phyloP scores from a whole-genome alignment of 1,140 invertebrate genomes.

The Drosophila bocki region DNA sequence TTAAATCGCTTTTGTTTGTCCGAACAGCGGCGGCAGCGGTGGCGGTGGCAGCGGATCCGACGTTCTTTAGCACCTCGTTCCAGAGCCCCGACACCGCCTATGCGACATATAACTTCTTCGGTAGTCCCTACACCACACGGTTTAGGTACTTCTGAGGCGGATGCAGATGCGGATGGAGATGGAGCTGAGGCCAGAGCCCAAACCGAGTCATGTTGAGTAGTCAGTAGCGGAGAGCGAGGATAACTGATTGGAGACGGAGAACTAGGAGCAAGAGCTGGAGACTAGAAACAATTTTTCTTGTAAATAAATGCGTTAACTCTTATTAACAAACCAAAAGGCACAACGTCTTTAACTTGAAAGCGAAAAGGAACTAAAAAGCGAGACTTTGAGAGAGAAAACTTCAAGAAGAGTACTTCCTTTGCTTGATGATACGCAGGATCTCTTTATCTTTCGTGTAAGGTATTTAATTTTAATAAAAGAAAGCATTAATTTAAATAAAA shows the following conservation, averaged over 20 bases:
- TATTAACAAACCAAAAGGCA: conserved; percentile 49
- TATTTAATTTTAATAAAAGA: background rate
- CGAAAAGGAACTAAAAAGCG: background rate
- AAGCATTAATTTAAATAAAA: background rate
- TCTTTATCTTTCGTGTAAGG: conserved; percentile 1
- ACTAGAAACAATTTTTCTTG: conserved; percentile 64
- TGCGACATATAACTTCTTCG: conserved; percentile 71
- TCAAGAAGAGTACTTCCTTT: background rate
- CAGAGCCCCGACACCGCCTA: conserved; percentile 74
- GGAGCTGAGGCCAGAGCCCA: conserved; percentile 26
- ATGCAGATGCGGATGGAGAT: conserved; percentile 1
- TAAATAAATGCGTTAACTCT: conserved; percentile 78
- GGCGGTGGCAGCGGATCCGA: conserved; percentile 58
- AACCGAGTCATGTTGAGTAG: conserved; percentile 50
- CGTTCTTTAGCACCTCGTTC: conserved; percentile 70
- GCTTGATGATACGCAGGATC: conserved; percentile 3
- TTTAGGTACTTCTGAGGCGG: conserved; percentile 68
- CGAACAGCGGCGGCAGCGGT: conserved; percentile 64
- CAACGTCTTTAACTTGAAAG: conserved; percentile 43
- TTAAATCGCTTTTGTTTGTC: conserved; percentile 47
- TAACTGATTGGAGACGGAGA: conserved; percentile 33
- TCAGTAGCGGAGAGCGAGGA: conserved; percentile 35
- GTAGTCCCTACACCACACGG: conserved; percentile 68
- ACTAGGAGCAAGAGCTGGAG: conserved; percentile 54
- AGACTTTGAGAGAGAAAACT: background rate